These are phyloP conservation scores for Pseudomugil tenellus DNA, from an alignment of 2,797 vertebrate genomes.

Conservation along the genomic window DNA sequence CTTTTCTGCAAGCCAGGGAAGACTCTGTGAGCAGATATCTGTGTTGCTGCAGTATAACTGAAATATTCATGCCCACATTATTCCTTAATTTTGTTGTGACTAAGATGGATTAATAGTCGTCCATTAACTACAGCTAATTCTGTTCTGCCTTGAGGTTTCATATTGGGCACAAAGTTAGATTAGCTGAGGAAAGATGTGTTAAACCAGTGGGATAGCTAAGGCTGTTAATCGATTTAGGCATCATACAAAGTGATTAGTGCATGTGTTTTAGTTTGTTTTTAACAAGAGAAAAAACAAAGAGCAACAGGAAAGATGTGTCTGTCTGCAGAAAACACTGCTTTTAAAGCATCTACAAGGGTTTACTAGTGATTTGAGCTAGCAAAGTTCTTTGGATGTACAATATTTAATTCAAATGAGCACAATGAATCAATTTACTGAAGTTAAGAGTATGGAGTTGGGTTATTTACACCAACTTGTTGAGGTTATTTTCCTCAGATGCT, in stretches of 20 bases:
- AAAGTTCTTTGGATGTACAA: slow-evolving; percentile 32
- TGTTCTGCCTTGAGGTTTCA: slow-evolving; percentile 61
- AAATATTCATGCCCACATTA: slow-evolving; percentile 85
- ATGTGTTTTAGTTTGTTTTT: slow-evolving; percentile 43
- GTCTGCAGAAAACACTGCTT: slow-evolving; percentile 26
- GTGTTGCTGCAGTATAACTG: slow-evolving; percentile 71
- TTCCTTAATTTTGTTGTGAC: slow-evolving; percentile 85
- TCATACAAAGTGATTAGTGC: slow-evolving; percentile 73
- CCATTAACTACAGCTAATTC: slow-evolving; percentile 82
- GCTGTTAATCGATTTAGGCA: slow-evolving; percentile 78
- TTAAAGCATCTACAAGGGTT: slow-evolving; percentile 47
- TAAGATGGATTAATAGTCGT: slow-evolving; percentile 83
- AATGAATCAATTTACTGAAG: slow-evolving; percentile 46
- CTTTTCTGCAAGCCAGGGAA: slow-evolving; percentile 58
- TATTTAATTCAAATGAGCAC: slow-evolving; percentile 49
- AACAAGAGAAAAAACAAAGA: slow-evolving; percentile 42
- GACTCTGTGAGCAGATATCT: slow-evolving; percentile 57
- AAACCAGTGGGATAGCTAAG: slow-evolving; percentile 55
- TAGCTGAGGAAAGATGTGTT: slow-evolving; percentile 78
- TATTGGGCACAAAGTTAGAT: slow-evolving; percentile 75
- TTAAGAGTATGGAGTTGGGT: slow-evolving; percentile 43
- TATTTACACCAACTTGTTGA: slow-evolving; percentile 34
- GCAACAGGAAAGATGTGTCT: slow-evolving; percentile 40
- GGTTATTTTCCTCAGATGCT: slow-evolving; percentile 39
- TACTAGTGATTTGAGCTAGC: slow-evolving; percentile 48